Evolutionary conservation across 2,888 invertebrate genomes (phyloP), one percentile per base, ranked within the genome.

Genomic region (Archips xylosteana): DNA sequence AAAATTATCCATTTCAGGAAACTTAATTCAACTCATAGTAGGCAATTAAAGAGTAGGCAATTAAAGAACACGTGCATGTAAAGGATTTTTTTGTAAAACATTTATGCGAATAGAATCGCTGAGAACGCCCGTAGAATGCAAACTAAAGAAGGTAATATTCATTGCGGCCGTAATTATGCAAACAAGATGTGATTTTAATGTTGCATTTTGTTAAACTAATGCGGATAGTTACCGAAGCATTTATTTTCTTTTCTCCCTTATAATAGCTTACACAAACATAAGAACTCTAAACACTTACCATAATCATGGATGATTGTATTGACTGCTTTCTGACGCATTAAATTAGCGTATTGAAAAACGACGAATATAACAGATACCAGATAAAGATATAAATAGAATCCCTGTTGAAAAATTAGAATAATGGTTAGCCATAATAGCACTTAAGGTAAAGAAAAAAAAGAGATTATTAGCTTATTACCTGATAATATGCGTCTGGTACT

Each of bases 361-460:
- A 98, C 96, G 89, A 98, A 98, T 32, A 95, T 84, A 69, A 98
- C 96, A 80, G 97, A 97, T 61, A 96, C 96, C 75, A 96, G 86
- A 85, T 98, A 98, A 61, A 98, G 92, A 85, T 97, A 98, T 61
- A 98, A 94, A 89, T 98, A 98, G 88, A 97, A 98, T 63, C 97
- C 97, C 96, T 97, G 95, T 45, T 77, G 94, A 92, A 76, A 70
- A 66, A 70, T 32, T 63, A 67, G 39, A n/a, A 42, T 32, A 34
- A 34, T 6, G 15, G 36, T 39, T 34, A 54, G 15, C 23, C 23
- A 54, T 10, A 9, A 54, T 1, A 59, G 13, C 59, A 36, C 13
- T 13, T 23, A 23, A 23, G 23, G 23, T 23, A 59, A 34, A 39
- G 4, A 39, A 70, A 49, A 57, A n/a, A 54, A 9, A 75, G 34